phyloP scores from a whole-genome alignment of 1,140 invertebrate species.

The Choristoneura fumiferana region DNA sequence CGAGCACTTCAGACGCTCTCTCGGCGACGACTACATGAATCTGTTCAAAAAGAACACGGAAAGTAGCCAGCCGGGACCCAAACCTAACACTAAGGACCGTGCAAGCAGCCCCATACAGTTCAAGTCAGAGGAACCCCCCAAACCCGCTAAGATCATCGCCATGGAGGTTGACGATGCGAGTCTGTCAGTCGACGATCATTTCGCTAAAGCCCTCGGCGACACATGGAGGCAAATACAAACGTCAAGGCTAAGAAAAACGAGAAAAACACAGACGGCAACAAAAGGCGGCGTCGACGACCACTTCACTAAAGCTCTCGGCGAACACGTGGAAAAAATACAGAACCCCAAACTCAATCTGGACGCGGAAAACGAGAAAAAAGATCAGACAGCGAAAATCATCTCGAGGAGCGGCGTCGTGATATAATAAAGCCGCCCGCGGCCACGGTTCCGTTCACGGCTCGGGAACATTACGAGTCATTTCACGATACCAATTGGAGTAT shows the following conservation, averaged over 20 bases:
- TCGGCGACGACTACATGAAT: conserved; percentile 92
- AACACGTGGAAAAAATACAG: conserved; percentile 95
- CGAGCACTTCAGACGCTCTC: conserved; percentile 95
- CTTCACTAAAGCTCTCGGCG: conserved; percentile 96
- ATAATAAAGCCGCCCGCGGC: conserved; percentile 49
- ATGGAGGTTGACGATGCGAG: conserved; percentile 77
- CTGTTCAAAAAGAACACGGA: conserved; percentile 83
- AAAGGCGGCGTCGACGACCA: conserved; percentile 91
- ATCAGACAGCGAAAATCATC: conserved; percentile 67
- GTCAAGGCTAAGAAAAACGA: conserved; percentile 69
- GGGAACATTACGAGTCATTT: conserved; percentile 59
- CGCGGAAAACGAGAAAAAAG: conserved; percentile 50
- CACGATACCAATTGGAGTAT: conserved; percentile 52
- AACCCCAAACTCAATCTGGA: conserved; percentile 56
- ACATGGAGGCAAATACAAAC: conserved; percentile 93
- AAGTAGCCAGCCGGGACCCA: conserved; percentile 59
- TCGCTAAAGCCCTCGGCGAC: conserved; percentile 96
- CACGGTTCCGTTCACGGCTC: conserved; percentile 53
- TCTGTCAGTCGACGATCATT: conserved; percentile 94
- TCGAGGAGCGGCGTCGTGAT: conserved; percentile 72
- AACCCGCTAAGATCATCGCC: conserved; percentile 63
- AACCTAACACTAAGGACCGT: conserved; percentile 73
- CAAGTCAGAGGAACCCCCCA: conserved; percentile 53
- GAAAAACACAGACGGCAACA: conserved; percentile 39
- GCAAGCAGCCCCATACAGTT: conserved; percentile 74